Conservation (phyloP, 1,140 invertebrate genomes). For the Drusus annulatus region DNA sequence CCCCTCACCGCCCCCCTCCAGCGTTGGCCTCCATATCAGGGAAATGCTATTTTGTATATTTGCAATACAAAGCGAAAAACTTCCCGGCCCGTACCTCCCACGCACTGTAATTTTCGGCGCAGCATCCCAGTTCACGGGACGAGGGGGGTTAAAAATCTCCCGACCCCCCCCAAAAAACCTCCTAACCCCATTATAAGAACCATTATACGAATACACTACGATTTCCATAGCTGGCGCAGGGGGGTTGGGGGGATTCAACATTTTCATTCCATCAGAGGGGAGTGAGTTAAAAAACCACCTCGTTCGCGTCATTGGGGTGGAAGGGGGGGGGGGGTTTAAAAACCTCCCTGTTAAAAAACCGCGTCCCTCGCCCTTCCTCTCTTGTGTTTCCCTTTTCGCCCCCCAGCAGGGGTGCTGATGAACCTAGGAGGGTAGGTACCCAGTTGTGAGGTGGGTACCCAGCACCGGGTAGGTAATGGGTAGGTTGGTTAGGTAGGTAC, state of each 20-base stretch:
- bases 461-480: neutral
- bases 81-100: constrained; percentile 50
- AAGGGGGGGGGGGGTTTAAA: constrained; percentile 46
- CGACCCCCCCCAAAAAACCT: constrained; percentile 53
- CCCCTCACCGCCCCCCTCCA: neutral
- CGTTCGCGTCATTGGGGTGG: constrained; percentile 31
- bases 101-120: constrained; percentile 56
- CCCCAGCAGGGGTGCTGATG: constrained; percentile 46
- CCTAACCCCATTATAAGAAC: constrained; percentile 60
- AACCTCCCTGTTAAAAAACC: constrained; percentile 51
- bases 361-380: constrained; percentile 29
- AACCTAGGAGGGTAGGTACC: constrained; percentile 45
- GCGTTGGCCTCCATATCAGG: constrained; percentile 48
- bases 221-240: constrained; percentile 49
- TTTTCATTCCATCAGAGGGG: constrained; percentile 15
- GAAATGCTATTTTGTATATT: constrained; percentile 58
- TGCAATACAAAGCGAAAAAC: constrained; percentile 58
- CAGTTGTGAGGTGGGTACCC: neutral
- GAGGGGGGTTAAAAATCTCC: constrained; percentile 23
- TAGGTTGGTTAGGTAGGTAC: neutral
- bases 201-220: constrained; percentile 57
- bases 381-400: constrained; percentile 28
- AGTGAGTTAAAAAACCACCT: constrained; percentile 49
- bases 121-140: constrained; percentile 32
- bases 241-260: constrained; percentile 25